Percentiles rank a stretch among this genome's conserved stretches.
These are phyloP conservation scores for Acrobasis suavella DNA, from an alignment of 2,888 invertebrate species.

Conservation along the genomic window DNA sequence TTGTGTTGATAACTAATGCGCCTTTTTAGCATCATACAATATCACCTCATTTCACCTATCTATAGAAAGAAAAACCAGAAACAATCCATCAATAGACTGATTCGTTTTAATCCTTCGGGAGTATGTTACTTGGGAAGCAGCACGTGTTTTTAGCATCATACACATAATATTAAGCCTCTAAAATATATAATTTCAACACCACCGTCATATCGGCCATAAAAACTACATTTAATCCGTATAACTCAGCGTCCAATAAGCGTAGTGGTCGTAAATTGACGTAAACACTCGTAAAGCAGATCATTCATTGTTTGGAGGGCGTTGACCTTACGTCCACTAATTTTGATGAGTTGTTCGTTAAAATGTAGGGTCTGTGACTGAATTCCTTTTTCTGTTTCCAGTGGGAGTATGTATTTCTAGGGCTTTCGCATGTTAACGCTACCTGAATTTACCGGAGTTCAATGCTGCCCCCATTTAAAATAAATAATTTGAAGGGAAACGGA, in stretches of 20 bases:
- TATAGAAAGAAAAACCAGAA: too few species aligned
- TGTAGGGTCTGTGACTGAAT: background rate
- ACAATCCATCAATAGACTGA: too few species aligned
- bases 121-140: background rate
- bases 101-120: too few species aligned
- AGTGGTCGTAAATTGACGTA: slow-evolving; percentile 33
- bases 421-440: too few species aligned
- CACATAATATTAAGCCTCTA: background rate
- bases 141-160: background rate
- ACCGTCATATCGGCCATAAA: background rate
- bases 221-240: slow-evolving; percentile 10
- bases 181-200: slow-evolving; percentile 4
- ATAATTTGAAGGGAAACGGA: too few species aligned
- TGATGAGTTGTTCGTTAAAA: background rate
- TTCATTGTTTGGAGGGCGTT: slow-evolving; percentile 27
- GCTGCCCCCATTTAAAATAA: too few species aligned
- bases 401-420: too few species aligned
- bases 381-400: too few species aligned
- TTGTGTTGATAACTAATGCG: too few species aligned
- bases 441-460: too few species aligned
- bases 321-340: slow-evolving; percentile 24
- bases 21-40: too few species aligned
- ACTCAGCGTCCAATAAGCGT: slow-evolving; percentile 20
- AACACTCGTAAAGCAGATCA: slow-evolving; percentile 34
- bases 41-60: too few species aligned